Percentiles rank a stretch among this genome's conserved stretches.
phyloP scores from a whole-genome alignment of 1,140 invertebrate species.

The Theocolax elegans region DNA sequence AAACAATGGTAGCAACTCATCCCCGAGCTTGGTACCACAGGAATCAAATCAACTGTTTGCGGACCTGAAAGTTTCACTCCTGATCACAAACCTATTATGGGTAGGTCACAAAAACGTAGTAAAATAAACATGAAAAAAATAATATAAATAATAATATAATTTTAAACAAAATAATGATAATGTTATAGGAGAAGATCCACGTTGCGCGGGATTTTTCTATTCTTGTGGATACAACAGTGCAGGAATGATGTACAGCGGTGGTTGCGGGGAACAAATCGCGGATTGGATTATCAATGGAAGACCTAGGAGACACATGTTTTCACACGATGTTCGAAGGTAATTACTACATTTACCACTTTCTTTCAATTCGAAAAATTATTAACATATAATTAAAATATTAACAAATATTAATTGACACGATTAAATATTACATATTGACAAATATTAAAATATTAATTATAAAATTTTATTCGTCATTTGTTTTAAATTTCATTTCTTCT shows the following conservation, averaged over 20 bases:
- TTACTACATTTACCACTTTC: neutral
- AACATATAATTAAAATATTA: too few relatives aligned
- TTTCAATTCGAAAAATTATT: neutral
- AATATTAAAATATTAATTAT: too few relatives aligned
- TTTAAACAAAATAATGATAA: neutral
- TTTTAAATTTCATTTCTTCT: too few relatives aligned
- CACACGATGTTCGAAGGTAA: conserved; percentile 80
- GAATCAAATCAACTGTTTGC: conserved; percentile 87
- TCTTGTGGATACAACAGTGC: conserved; percentile 89
- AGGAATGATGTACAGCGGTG: conserved; percentile 91
- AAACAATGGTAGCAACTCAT: conserved; percentile 79
- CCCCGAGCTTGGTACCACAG: conserved; percentile 77
- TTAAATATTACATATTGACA: too few relatives aligned
- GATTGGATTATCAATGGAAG: conserved; percentile 85
- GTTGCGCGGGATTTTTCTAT: conserved; percentile 77
- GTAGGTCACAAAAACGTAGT: conserved; percentile 46
- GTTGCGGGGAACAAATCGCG: conserved; percentile 85
- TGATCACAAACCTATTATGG: conserved; percentile 89
- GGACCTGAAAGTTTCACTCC: conserved; percentile 90
- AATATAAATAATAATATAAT: neutral
- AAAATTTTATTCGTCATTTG: too few relatives aligned
- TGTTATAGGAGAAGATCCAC: conserved; percentile 67
- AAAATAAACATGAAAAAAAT: neutral
- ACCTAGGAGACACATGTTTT: conserved; percentile 86
- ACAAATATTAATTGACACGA: too few relatives aligned